phyloP scores from a whole-genome alignment of 2,888 invertebrate genomes.

The Dryadula phaetusa region DNA sequence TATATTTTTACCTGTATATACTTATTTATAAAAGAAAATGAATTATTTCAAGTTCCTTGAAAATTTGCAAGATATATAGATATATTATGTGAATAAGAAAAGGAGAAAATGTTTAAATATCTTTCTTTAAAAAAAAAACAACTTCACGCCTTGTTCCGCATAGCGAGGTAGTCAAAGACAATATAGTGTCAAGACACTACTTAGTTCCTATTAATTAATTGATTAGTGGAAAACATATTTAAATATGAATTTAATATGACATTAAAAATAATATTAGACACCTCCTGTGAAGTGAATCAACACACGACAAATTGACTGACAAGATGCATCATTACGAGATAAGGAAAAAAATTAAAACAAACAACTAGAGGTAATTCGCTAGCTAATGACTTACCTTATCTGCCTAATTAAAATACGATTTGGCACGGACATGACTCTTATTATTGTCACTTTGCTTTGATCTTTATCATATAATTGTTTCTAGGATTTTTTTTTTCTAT shows the following conservation, averaged over 20 bases:
- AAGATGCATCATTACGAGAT: conserved; percentile 76
- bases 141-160: too few species aligned
- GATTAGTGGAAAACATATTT: too few species aligned
- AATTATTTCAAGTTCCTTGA: too few species aligned
- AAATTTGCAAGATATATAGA: too few species aligned
- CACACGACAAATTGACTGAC: conserved; percentile 66
- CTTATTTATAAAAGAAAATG: too few species aligned
- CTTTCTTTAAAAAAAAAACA: too few species aligned
- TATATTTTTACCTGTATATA: too few species aligned
- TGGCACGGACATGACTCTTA: conserved; percentile 63
- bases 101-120: too few species aligned
- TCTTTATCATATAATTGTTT: conserved; percentile 66
- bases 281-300: not conserved
- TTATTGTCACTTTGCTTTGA: conserved; percentile 72
- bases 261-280: not conserved
- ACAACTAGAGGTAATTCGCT: conserved; percentile 75
- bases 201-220: too few species aligned
- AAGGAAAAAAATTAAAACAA: conserved; percentile 77
- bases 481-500: conserved; percentile 53
- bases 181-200: too few species aligned
- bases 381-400: conserved; percentile 77
- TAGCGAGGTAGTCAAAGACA: too few species aligned
- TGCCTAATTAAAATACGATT: conserved; percentile 82
- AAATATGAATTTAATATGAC: not conserved
- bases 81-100: too few species aligned